phyloP scores from a whole-genome alignment of 2,797 vertebrate genomes.

The Percopsis omiscomaycus region DNA sequence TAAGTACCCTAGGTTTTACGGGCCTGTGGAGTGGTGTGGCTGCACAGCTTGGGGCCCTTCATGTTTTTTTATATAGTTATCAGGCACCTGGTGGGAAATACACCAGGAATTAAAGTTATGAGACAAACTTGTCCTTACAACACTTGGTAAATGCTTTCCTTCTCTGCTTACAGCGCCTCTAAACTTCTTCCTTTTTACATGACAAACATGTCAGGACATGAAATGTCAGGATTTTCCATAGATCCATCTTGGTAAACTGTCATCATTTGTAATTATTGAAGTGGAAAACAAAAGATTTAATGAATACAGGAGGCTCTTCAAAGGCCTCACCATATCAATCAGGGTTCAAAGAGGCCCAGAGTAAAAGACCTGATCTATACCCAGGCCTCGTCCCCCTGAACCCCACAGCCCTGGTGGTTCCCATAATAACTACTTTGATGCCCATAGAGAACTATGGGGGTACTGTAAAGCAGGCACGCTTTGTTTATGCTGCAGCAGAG shows the following conservation, averaged over 20 bases:
- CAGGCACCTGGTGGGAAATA: slow-evolving; percentile 62
- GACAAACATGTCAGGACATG: slow-evolving; percentile 20
- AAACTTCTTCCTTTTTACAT: slow-evolving; percentile 28
- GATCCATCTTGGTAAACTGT: slow-evolving; percentile 15
- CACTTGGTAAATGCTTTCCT: no score
- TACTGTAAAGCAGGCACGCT: slow-evolving; percentile 62
- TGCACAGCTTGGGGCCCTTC: slow-evolving; percentile 41
- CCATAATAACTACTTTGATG: slow-evolving; percentile 62
- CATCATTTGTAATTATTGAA: slow-evolving; percentile 22
- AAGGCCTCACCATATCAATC: slow-evolving; percentile 49
- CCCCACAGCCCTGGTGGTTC: slow-evolving; percentile 51
- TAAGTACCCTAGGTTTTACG: slow-evolving; percentile 61
- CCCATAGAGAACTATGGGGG: slow-evolving; percentile 59
- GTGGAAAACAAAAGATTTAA: slow-evolving; percentile 48
- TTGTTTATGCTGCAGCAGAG: slow-evolving; percentile 54
- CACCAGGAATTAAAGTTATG: slow-evolving; percentile 55
- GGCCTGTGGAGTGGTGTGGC: slow-evolving; percentile 53
- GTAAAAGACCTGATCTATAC: slow-evolving; percentile 55
- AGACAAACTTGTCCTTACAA: slow-evolving; percentile 62
- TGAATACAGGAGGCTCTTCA: slow-evolving; percentile 55
- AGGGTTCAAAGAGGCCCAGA: slow-evolving; percentile 50
- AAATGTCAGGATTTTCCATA: slow-evolving; percentile 2
- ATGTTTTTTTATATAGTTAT: slow-evolving; percentile 53
- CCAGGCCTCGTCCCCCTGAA: slow-evolving; percentile 49
- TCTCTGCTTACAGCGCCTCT: slow-evolving; percentile 4